A percentile compares a stretch with the other conserved stretches of the same genome.
phyloP scores from a whole-genome alignment of 2,113 vertebrate genomes.

The Amia ocellicauda region DNA sequence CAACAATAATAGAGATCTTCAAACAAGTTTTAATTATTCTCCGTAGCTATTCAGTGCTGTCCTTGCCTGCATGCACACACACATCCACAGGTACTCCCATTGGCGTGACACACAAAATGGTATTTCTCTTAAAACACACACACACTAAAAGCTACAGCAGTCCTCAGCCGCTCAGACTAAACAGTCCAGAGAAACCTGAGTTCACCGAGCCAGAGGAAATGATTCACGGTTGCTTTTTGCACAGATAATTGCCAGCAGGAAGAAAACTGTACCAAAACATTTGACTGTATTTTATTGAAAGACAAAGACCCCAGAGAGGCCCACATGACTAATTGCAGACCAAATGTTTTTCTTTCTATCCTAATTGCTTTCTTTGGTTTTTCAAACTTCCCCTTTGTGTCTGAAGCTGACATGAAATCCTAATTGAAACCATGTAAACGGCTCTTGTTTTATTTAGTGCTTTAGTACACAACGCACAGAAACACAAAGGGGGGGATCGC shows the following conservation, averaged over 20 bases:
- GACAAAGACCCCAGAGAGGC: conserved; percentile 36
- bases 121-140: too few species aligned
- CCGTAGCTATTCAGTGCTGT: too few species aligned
- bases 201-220: conserved; percentile 56
- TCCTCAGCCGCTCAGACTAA: conserved; percentile 53
- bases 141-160: too few species aligned
- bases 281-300: conserved; percentile 26
- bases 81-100: too few species aligned
- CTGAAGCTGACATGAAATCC: neutral
- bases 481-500: too few species aligned
- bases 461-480: too few species aligned
- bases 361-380: conserved; percentile 18
- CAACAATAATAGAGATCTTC: too few species aligned
- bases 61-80: too few species aligned
- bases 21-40: too few species aligned
- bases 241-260: conserved; percentile 45
- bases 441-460: neutral
- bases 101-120: too few species aligned
- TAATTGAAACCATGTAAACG: neutral
- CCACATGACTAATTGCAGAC: conserved; percentile 36
- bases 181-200: conserved; percentile 46
- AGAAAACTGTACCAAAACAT: conserved; percentile 33
- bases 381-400: neutral
- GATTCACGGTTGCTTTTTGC: conserved; percentile 46
- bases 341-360: conserved; percentile 37